These are phyloP conservation scores for Leucopsar rothschildi DNA, from an alignment of 2,113 vertebrate genomes.

Conservation along the genomic window DNA sequence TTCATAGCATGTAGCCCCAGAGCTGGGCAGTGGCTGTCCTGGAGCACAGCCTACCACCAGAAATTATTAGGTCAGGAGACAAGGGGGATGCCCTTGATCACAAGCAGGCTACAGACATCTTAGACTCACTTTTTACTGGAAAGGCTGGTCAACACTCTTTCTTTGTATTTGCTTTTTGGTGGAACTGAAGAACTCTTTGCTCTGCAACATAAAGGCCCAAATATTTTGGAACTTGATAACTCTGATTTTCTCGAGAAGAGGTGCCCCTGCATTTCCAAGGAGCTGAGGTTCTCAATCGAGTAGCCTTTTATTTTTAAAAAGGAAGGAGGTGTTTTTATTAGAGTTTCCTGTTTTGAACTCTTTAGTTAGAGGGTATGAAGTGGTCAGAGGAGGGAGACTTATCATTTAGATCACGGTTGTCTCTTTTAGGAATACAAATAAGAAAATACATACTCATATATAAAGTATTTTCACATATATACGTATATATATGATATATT, in stretches of 20 bases:
- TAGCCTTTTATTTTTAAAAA: slow-evolving; percentile 12
- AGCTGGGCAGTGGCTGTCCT: background rate
- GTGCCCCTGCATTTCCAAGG: background rate
- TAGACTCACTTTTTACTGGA: background rate
- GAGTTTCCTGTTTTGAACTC: slow-evolving; percentile 42
- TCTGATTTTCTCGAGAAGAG: background rate
- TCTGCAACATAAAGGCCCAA: background rate
- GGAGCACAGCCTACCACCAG: background rate
- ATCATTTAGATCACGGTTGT: background rate
- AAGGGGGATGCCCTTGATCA: background rate
- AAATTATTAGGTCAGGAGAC: background rate
- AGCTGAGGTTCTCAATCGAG: background rate
- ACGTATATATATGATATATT: background rate
- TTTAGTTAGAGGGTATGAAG: background rate
- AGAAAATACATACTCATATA: background rate
- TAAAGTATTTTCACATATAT: background rate
- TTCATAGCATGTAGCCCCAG: accelerated
- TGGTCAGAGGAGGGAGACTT: background rate
- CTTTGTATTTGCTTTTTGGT: background rate
- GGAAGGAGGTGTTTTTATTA: slow-evolving; percentile 28
- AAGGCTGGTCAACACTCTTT: background rate
- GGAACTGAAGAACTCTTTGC: background rate
- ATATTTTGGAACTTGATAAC: background rate
- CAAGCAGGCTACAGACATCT: background rate
- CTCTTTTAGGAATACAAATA: no score